phyloP scores from a whole-genome alignment of 2,113 vertebrate species.

The Bujurquina vittata region DNA sequence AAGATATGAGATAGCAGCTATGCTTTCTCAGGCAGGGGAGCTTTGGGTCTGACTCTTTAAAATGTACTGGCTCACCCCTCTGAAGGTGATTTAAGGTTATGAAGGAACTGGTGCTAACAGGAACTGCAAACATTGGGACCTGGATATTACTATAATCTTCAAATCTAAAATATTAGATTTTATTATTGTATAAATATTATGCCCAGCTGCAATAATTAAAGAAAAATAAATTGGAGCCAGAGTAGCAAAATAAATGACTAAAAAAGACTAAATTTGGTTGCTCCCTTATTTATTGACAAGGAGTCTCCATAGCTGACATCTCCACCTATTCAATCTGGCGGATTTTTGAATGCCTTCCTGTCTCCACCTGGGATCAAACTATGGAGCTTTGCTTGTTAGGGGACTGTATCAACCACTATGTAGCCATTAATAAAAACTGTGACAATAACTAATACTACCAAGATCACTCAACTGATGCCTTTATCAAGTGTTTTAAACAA shows the following conservation, averaged over 20 bases:
- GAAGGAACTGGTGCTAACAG: background rate
- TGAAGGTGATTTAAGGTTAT: background rate
- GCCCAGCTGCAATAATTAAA: background rate
- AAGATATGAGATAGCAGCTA: background rate
- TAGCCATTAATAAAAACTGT: background rate
- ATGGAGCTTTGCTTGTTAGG: background rate
- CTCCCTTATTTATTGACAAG: background rate
- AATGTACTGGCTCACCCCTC: background rate
- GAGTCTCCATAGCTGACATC: background rate
- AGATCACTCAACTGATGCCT: background rate
- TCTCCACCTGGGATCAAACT: background rate
- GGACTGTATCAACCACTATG: background rate
- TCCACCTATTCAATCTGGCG: background rate
- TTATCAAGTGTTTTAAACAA: background rate
- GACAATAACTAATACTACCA: background rate
- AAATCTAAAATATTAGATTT: background rate
- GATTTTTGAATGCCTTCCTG: background rate
- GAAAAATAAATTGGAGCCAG: background rate
- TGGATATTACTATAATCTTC: background rate
- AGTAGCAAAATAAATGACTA: too few relatives aligned
- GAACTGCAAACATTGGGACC: background rate
- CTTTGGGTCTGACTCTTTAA: background rate
- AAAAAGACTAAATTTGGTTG: too few relatives aligned
- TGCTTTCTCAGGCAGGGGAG: background rate
- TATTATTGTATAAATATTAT: background rate